Evolutionary conservation across 2,113 vertebrate species (phyloP), one percentile per base, ranked within the genome.

Genomic region (Madoqua kirkii): DNA sequence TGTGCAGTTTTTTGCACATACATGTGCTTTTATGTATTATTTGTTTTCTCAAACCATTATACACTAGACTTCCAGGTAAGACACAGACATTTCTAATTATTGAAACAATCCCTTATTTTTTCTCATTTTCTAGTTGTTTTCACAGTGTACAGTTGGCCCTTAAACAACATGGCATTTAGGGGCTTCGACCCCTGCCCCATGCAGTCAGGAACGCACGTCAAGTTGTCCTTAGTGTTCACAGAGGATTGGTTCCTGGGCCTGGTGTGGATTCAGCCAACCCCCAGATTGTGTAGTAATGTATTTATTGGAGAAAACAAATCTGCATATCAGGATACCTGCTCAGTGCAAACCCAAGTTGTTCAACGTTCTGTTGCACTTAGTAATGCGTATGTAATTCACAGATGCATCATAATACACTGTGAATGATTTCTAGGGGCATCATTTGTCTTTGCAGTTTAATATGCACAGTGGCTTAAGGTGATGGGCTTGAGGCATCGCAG

Each of bases 51-150:
- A 91, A 48, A 96, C 60, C 5, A 74, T 21, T 45, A 2, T 92
- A 45, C 31, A 27, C 59, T 76, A 48, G 27, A 84, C 91, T 96
- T 95, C 17, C 31, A 78, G 60, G 10, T 64, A 27, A 48, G 89
- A 27, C 23, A 50, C 43, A 97, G 67, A 60, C 31, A 54, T 96
- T 96, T 89, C 43, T 21, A 89, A 17, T 43, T 79, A 87, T 45
- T 92, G 21, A 96, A 86, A 89, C 8, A 94, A 13, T 93, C 91
- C 16, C 54, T 97, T 93, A 83, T 19, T 36, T 95, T 60, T 60
- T 16, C 33, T 86, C 40, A 78, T 87, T 96, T 93, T 95, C 36
- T 83, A n/a, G 14, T 93, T 84, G 36, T 85, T 94, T 89, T 93
- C 48, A 55, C 15, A 93, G 14, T 27, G 29, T 54, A 83, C 6